Base-by-base conservation (phyloP, 2,888 invertebrate species). In the Microplitis deprimator region DNA sequence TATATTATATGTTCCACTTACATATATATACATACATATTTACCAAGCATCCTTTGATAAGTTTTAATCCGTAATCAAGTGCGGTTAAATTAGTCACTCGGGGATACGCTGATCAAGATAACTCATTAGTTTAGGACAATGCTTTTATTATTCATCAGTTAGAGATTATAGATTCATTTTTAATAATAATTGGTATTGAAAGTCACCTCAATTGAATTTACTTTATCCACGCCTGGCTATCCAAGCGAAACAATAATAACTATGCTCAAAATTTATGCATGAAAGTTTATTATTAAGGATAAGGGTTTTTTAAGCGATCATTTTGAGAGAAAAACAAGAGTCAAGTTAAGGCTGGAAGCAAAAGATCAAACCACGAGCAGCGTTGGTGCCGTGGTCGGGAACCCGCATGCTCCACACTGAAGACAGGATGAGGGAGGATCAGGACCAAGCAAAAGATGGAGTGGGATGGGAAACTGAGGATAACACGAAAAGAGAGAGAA, bases 311-410 rank as follows among this genome's bases (percentile, higher is more conserved):
- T 79, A 75, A 67, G 29, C 69, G 76, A 74, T 40, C 4, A 20
- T 41, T 10, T 29, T 65, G 68, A 75, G 39, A 39, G 68, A 7
- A 67, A 38, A 60, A 61, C 65, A 68, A 40, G 62, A 61, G 16
- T 40, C 8, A 41, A 73, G 71, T 72, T 50, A 29, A 29, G 29
- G 40, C 64, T 64, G 69, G 77, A 73, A 80, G 81, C 75, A 81
- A 81, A 84, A 85, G 85, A 85, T 85, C 85, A 85, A 85, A 84
- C 84, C 83, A 81, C 82, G 80, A 81, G 80, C 81, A 82, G 82
- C 73, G 65, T 81, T 77, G 80, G 78, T 77, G 78, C 79, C 78
- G 79, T 81, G 77, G 82, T 80, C 75, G 79, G 82, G 81, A 81
- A 82, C 82, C 83, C 82, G 80, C 82, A 83, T 85, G 83, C 83